Percentiles rank a stretch among this genome's conserved stretches.
Evolutionary conservation across 2,888 invertebrate genomes (phyloP).

Genomic region (Cerastis rubricosa): DNA sequence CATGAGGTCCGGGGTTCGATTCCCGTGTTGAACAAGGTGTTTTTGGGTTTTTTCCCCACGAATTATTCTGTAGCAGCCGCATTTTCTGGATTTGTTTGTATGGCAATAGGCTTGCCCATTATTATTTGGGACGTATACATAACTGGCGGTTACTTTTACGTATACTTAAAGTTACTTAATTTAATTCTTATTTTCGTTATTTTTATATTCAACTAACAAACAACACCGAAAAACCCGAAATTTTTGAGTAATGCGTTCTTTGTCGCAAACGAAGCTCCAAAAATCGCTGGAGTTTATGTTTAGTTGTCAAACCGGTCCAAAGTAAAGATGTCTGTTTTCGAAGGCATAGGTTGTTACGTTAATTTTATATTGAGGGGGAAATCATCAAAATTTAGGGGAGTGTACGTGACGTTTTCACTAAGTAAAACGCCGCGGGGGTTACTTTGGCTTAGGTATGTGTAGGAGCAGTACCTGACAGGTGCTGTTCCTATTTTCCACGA

Average conservation of each 20-base stretch:
- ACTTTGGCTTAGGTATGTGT: background rate
- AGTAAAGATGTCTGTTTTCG: conserved; percentile 20
- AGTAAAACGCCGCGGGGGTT: conserved; percentile 6
- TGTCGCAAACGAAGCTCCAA: background rate
- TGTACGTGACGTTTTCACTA: conserved; percentile 30
- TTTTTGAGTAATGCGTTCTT: no score
- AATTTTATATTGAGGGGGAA: conserved; percentile 11
- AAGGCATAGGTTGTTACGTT: background rate
- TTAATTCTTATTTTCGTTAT: no score
- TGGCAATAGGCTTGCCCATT: background rate
- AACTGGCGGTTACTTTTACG: no score
- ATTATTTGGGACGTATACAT: no score
- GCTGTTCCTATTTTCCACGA: background rate
- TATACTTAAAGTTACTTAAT: no score
- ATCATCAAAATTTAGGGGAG: background rate
- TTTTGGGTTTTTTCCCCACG: background rate
- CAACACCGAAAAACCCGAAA: no score
- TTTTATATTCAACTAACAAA: no score
- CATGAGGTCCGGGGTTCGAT: no score
- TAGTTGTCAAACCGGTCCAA: conserved; percentile 12
- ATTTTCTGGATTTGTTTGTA: no score
- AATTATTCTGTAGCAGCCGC: background rate
- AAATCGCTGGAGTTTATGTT: background rate
- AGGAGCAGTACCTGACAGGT: background rate
- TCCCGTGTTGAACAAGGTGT: no score